Evolutionary conservation across 2,888 invertebrate species (phyloP), one percentile per base, ranked within the genome.

Genomic region (Julus scandinavius): DNA sequence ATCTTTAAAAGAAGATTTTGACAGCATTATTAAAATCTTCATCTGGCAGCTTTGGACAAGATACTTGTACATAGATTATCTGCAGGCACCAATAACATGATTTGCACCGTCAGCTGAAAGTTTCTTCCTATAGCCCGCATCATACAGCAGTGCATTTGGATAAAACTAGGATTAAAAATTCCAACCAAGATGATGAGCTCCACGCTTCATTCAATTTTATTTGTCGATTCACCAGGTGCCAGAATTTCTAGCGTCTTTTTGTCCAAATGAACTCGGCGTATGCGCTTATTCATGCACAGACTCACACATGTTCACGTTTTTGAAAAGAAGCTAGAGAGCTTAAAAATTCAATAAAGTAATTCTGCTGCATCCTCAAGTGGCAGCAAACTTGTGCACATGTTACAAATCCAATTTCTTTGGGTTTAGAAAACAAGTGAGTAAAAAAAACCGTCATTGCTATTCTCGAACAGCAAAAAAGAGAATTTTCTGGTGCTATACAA

Each of bases 391-490:
- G 29, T 13, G 58, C 58, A 58, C 58, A 58, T 58, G 58, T 58
- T 58, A n/a, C 58, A 58, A 58, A 58, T 58, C 58, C 58, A 58
- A 58, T 58, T 58, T 17, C 58, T 58, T 58, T n/a, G 58, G 58
- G 58, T 58, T 58, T 58, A n/a, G 13, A 13, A 58, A 58, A 58
- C 58, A 58, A 58, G 58, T 58, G 58, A n/a, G n/a, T 0, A n/a
- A 58, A 58, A 58, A 50, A 50, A 50, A 11, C 17, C 58, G n/a
- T 7, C n/a, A 6, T n/a, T 17, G n/a, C 17, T 4, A 58, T n/a
- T 58, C 58, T 3, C 3, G 3, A 58, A 58, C 17, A 58, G 5
- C 15, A 15, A 17, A 54, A 13, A 3, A 13, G 3, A 58, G n/a
- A n/a, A 2, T 7, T n/a, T 17, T 2, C n/a, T 58, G n/a, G n/a